These are phyloP conservation scores for Stenodera caucasica DNA, from an alignment of 2,888 invertebrate genomes.

Conservation along the genomic window DNA sequence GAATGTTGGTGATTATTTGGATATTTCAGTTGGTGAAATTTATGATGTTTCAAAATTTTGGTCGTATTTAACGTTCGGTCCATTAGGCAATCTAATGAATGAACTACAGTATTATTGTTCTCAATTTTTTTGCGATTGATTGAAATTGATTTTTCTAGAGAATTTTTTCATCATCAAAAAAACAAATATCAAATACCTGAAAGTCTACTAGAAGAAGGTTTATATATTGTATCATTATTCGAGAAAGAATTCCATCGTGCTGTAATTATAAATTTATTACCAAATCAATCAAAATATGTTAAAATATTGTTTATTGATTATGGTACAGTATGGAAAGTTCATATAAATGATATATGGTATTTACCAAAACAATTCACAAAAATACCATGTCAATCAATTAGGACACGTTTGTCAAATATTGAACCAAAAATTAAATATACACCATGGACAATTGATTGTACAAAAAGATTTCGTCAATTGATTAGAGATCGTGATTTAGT, in stretches of 20 bases:
- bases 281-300: conserved; percentile 55
- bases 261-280: conserved; percentile 55
- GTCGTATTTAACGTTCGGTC: conserved; percentile 56
- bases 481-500: conserved; percentile 53
- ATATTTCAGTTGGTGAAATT: conserved; percentile 58
- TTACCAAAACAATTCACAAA: conserved; percentile 54
- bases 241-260: conserved; percentile 60
- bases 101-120: conserved; percentile 56
- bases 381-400: conserved; percentile 59
- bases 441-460: conserved; percentile 56
- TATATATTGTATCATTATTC: conserved; percentile 58
- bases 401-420: conserved; percentile 58
- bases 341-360: conserved; percentile 45
- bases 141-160: conserved; percentile 19
- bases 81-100: conserved; percentile 59
- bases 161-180: conserved; percentile 31
- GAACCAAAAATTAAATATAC: conserved; percentile 53
- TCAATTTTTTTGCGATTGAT: background rate
- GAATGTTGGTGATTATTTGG: conserved; percentile 40
- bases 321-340: conserved; percentile 59
- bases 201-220: conserved; percentile 47
- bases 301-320: conserved; percentile 64
- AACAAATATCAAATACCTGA: conserved; percentile 34
- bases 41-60: conserved; percentile 64
- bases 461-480: conserved; percentile 52